A percentile compares a stretch with the other conserved stretches of the same genome.
phyloP scores from a whole-genome alignment of 1,140 invertebrate genomes.

The Pteromalus puparum region DNA sequence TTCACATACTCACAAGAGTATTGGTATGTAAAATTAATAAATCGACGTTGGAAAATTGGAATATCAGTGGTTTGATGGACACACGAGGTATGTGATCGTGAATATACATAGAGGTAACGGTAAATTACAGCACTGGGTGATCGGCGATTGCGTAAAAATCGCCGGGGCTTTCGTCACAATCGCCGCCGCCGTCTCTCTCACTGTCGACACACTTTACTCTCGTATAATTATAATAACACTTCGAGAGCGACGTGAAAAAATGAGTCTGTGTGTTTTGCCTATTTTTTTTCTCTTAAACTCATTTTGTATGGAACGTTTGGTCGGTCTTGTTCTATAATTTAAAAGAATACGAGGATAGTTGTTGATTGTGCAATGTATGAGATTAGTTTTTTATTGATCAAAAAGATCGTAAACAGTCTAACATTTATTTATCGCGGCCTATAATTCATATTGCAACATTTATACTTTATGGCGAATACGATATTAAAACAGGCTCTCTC shows the following conservation, averaged over 20 bases:
- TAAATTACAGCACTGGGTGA: not conserved
- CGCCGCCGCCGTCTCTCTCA: not conserved
- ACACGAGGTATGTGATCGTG: no score
- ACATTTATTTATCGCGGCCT: not conserved
- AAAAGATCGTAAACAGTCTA: not conserved
- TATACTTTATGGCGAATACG: not conserved
- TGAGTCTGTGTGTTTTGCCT: not conserved
- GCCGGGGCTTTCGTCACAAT: not conserved
- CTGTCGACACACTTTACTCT: not conserved
- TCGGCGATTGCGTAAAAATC: slow-evolving; percentile 2
- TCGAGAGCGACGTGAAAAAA: not conserved
- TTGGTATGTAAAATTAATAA: no score
- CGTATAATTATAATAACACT: not conserved
- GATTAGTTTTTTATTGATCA: not conserved
- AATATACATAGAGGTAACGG: not conserved
- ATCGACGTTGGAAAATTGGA: no score
- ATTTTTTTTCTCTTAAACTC: no score
- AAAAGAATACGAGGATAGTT: no score
- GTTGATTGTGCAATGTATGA: no score
- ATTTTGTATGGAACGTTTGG: no score
- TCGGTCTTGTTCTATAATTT: no score
- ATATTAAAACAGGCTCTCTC: no score
- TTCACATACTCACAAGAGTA: no score
- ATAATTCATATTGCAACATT: not conserved
- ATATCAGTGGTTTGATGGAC: no score